Base-by-base conservation (phyloP, 2,113 vertebrate species). In the Pseudorhombus dupliciocellatus region DNA sequence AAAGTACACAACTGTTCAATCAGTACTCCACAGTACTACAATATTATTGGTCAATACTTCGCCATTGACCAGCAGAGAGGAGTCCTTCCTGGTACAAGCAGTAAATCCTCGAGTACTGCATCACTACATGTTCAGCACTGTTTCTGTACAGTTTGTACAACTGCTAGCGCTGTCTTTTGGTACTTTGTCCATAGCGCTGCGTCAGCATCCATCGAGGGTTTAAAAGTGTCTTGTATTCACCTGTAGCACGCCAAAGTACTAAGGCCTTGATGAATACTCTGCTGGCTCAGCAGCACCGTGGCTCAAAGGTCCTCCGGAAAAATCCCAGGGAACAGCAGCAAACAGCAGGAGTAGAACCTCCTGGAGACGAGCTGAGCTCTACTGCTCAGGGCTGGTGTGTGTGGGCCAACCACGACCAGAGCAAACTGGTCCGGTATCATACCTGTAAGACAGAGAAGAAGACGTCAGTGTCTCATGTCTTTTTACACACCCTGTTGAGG, bases 321-420 rank as follows among this genome's bases (percentile, higher is more conserved):
- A 77, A 85, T 85, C 78, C 89, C 92, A 95, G 94, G 93, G 93
- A 94, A 93, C 93, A 99, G 97, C 98, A 99, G 98, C 97, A 98
- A 96, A 94, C 88, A 93, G 88, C 93, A 59, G 95, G 96, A 97
- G 96, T 95, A 94, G 94, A 79, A 90, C 94, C 95, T 96, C 95
- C 96, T 92, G 79, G 92, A 95, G 95, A 96, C 90, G 88, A 91
- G 90, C 90, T 88, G 92, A 96, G 95, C 87, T 88, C 77, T 92
- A 94, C 93, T 89, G 90, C 89, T 93, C 93, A 88, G 88, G 87
- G 92, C 75, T 92, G 85, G 93, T 83, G 50, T 80, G 92, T 76
- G 58, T 77, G 80, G 81, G 83, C 67, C 60, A 14, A 68, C 74
- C 65, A 77, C 64, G 69, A 66, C 78, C 85, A 81, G 60, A 70